Evolutionary conservation across 2,113 vertebrate genomes (phyloP), one percentile per base, ranked within the genome.

Genomic region (Centropus unirufus): DNA sequence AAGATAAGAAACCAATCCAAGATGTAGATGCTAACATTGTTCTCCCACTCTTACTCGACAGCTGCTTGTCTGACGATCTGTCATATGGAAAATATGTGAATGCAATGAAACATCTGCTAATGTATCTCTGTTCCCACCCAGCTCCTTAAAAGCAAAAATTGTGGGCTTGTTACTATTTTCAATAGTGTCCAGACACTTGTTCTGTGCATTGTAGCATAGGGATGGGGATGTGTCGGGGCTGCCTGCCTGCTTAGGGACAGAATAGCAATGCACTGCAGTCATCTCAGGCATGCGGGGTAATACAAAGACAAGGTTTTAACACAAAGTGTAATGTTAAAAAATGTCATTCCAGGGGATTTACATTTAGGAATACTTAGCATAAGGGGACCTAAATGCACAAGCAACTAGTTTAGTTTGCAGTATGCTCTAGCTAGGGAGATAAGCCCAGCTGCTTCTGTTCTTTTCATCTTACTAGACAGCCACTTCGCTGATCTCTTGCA

Each of bases 1-100:
- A 95, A 93, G 96, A 96, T 87, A 95, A 86, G 88, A 92, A 94
- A 74, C 19, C 49, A 87, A 79, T 73, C 20, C 59, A 79, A 44
- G 27, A 47, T 44, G 64, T 72, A 69, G 74, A 87, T 49, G 21
- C 30, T 84, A 82, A 78, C 70, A 61, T 51, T 81, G 89, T 92
- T 94, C 27, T 6, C 66, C 68, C 29, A 92, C 66, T 90, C 62
- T 93, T 92, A 91, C 78, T 97, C 69, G 52, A 85, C 97, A 98
- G 96, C 97, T 98, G 95, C 88, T 91, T 77, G 36, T 90, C 46
- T 22, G 57, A 75, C 75, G 86, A 83, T 80, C 88, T 96, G 87
- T 95, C 87, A 90, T 91, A 95, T 0, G 91, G 96, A 95, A 96
- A 97, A 95, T 91, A 79, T 93, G 88, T 82, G 92, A 94, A 93